Evolutionary conservation across 2,113 vertebrate genomes (phyloP).

Genomic region (Lontra canadensis): DNA sequence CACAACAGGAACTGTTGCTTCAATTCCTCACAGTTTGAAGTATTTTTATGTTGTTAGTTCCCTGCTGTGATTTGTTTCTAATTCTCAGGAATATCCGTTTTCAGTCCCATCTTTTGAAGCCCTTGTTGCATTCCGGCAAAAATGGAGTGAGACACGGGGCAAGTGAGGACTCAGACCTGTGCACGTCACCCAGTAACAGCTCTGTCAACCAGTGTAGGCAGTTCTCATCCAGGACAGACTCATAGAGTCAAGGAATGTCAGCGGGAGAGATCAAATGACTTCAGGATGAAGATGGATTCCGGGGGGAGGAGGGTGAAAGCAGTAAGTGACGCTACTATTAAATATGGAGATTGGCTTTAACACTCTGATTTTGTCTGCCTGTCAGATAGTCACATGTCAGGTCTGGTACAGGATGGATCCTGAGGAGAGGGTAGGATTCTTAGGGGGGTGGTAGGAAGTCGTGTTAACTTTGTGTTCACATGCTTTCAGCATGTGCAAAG

Average conservation of each 20-base stretch:
- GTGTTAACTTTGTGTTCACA: too few relatives aligned
- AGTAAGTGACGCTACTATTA: neutral
- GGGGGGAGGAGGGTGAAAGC: neutral
- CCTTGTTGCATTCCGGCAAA: neutral
- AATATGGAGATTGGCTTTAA: neutral
- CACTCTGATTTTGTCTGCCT: neutral
- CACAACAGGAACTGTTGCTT: neutral
- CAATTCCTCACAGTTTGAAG: neutral
- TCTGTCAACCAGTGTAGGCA: fast-evolving
- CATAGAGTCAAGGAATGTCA: neutral
- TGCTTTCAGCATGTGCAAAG: neutral
- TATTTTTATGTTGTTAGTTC: neutral
- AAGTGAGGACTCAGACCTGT: fast-evolving
- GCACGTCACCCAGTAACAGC: neutral
- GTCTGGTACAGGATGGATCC: neutral
- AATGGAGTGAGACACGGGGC: fast-evolving
- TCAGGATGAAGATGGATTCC: neutral
- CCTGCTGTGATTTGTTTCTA: neutral
- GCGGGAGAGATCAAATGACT: neutral
- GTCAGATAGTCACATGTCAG: neutral
- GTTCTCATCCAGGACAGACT: neutral
- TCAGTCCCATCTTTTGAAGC: neutral
- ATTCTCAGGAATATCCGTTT: neutral
- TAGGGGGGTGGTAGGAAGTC: fast-evolving
- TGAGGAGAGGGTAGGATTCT: neutral